These are phyloP conservation scores for Habropoda laboriosa DNA, from an alignment of 1,140 invertebrate species.

Conservation along the genomic window DNA sequence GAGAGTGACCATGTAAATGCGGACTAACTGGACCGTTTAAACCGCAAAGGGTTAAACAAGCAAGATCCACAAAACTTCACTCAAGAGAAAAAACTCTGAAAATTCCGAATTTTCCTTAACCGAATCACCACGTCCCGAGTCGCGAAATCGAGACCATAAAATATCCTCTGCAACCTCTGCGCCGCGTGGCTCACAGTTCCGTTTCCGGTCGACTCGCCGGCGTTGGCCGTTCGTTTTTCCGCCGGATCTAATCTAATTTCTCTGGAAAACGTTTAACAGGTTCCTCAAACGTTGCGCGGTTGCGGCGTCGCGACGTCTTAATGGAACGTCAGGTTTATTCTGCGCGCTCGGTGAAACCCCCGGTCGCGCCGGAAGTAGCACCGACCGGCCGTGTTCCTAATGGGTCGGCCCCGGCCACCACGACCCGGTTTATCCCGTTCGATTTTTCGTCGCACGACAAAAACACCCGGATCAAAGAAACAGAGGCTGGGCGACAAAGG, in stretches of 20 bases:
- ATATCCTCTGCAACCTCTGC: not conserved
- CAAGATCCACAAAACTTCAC: no score
- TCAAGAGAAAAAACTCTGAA: no score
- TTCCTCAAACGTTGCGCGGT: conserved; percentile 2
- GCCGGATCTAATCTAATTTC: conserved; percentile 10
- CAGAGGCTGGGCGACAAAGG: not conserved
- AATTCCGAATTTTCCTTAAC: no score
- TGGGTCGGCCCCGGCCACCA: not conserved
- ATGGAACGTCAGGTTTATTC: conserved; percentile 48
- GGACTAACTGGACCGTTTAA: no score
- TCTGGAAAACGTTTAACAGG: conserved; percentile 8
- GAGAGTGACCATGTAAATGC: no score
- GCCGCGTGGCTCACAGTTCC: not conserved
- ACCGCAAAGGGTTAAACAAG: no score
- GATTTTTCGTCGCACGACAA: conserved; percentile 33
- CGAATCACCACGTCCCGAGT: no score
- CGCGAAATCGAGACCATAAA: not conserved
- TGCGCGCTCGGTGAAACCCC: not conserved
- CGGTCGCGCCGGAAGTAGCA: conserved; percentile 4
- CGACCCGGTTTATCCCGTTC: conserved; percentile 19
- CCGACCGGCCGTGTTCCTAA: conserved; percentile 4
- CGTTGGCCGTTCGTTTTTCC: conserved; percentile 2
- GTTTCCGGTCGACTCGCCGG: not conserved
- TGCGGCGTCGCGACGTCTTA: conserved; percentile 37
- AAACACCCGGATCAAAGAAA: conserved; percentile 2